These are phyloP conservation scores for Avahi laniger DNA, from an alignment of 2,797 vertebrate genomes.

Conservation along the genomic window DNA sequence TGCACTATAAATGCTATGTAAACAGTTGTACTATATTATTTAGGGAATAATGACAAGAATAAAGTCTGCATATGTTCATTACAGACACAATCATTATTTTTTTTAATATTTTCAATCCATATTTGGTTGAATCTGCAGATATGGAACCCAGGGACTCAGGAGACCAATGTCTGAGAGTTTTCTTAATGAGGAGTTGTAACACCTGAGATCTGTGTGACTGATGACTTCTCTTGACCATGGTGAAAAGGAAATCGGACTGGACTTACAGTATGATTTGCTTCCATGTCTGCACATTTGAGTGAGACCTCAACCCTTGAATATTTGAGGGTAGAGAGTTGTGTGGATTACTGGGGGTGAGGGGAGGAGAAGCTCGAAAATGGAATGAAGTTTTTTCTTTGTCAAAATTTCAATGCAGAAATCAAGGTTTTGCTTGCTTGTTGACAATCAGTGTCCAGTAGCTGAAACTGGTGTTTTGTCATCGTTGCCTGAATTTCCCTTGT, in stretches of 20 bases:
- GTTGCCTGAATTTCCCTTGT: neutral
- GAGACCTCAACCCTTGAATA: neutral
- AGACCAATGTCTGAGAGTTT: neutral
- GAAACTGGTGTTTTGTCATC: neutral
- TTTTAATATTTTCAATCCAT: neutral
- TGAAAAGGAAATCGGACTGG: neutral
- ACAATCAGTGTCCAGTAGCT: neutral
- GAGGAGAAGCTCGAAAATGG: rapidly evolving
- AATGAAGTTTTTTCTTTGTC: neutral
- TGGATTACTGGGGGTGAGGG: neutral
- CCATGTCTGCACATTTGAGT: neutral
- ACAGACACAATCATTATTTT: neutral
- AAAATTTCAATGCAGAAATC: neutral
- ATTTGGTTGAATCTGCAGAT: neutral
- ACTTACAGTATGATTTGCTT: neutral
- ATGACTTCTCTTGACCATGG: neutral
- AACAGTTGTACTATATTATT: neutral
- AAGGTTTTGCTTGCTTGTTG: neutral
- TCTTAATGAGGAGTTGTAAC: neutral
- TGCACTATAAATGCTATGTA: neutral
- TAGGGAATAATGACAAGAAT: neutral
- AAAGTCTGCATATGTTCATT: neutral
- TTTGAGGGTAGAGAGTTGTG: rapidly evolving
- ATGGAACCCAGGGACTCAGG: neutral
- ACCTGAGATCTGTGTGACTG: neutral